Percentiles rank a stretch among this genome's conserved stretches.
These are phyloP conservation scores for Hemiprocne comata DNA, from an alignment of 2,113 vertebrate genomes.

Conservation along the genomic window DNA sequence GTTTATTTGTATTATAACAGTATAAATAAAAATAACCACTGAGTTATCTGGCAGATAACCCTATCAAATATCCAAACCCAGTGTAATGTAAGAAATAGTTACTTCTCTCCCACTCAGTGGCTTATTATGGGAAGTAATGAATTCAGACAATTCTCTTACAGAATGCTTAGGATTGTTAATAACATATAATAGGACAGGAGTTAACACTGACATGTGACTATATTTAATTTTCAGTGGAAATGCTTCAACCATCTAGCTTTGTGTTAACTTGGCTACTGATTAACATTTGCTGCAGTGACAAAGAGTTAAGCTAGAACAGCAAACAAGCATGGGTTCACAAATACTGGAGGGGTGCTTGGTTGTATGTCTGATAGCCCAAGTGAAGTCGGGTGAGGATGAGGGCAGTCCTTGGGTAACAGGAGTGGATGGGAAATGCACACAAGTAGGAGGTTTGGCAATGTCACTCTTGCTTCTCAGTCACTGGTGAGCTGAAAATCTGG, in stretches of 20 bases:
- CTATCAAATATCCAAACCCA: not conserved
- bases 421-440: not conserved
- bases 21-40: not conserved
- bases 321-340: not conserved
- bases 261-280: not conserved
- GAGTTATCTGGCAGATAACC: not conserved
- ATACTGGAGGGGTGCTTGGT: not conserved
- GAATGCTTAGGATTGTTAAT: not conserved
- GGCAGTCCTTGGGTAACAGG: not conserved
- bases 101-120: not conserved
- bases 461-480: not conserved
- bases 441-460: not conserved
- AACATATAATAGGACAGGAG: not conserved
- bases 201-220: not conserved
- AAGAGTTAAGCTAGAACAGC: not conserved
- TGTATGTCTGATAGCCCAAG: not conserved
- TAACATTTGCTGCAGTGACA: fast-evolving
- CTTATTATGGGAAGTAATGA: not conserved
- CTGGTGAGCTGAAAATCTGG: not conserved
- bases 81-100: not conserved
- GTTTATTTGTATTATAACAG: too few relatives aligned
- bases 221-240: not conserved
- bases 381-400: not conserved
- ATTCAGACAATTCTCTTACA: not conserved
- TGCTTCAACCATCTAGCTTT: not conserved